phyloP scores from a whole-genome alignment of 2,888 invertebrate species.

The Chaitophorus viminalis region DNA sequence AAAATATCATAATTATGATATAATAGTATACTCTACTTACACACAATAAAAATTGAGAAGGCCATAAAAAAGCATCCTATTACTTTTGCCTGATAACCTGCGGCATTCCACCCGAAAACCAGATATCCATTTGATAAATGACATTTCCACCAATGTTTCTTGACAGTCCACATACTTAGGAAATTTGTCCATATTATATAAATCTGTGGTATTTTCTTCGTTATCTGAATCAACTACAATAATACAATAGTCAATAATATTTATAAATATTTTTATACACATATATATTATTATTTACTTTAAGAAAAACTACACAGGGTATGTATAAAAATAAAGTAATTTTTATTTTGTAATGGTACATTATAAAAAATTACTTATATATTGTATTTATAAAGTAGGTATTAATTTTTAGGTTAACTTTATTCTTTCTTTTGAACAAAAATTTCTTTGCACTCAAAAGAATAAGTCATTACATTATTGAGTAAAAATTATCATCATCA shows the following conservation, averaged over 20 bases:
- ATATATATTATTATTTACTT: neutral
- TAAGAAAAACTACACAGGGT: neutral
- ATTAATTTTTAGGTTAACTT: too few relatives aligned
- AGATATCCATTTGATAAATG: constrained; percentile 58
- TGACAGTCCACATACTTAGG: constrained; percentile 57
- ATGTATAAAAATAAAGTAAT: neutral
- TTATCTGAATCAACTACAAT: constrained; percentile 55
- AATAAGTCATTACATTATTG: too few relatives aligned
- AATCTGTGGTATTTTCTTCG: constrained; percentile 5
- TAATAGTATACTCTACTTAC: constrained; percentile 37
- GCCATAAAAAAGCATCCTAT: constrained; percentile 29
- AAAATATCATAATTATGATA: too few relatives aligned
- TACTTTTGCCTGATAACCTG: neutral
- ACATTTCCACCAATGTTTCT: constrained; percentile 55
- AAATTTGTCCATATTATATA: constrained; percentile 2
- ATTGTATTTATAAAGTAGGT: too few relatives aligned
- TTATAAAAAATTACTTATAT: neutral
- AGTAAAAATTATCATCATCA: too few relatives aligned
- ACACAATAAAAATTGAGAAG: constrained; percentile 41
- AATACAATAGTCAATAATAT: constrained; percentile 17
- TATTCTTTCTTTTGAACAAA: too few relatives aligned
- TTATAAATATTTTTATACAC: neutral
- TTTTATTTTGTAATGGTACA: neutral
- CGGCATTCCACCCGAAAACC: constrained; percentile 54
- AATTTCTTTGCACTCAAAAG: too few relatives aligned